Percentiles rank a stretch among this genome's conserved stretches.
Conservation (phyloP, 2,888 invertebrate species). For the Automeris io region DNA sequence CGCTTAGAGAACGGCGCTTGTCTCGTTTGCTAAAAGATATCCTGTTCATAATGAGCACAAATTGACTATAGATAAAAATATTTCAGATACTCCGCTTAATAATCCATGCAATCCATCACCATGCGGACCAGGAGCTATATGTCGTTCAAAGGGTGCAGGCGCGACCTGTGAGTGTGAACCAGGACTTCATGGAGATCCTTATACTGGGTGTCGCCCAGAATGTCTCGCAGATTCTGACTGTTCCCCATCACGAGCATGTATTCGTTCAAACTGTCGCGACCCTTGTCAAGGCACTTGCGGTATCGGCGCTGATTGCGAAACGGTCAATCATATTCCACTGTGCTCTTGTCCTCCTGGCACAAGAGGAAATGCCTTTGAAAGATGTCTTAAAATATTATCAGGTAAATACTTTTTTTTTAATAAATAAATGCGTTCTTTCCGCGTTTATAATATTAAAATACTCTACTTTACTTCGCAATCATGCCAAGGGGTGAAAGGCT, state of each 20-base stretch:
- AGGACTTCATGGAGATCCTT: constrained; percentile 85
- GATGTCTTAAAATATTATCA: constrained; percentile 68
- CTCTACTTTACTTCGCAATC: too few relatives aligned
- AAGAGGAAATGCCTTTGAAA: constrained; percentile 80
- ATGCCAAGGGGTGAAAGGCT: too few relatives aligned
- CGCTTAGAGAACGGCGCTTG: constrained; percentile 42
- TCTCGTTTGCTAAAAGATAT: constrained; percentile 11
- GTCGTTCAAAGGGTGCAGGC: constrained; percentile 81
- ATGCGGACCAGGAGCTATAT: constrained; percentile 89
- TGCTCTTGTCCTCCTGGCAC: constrained; percentile 85
- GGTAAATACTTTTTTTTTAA: too few relatives aligned
- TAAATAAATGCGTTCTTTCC: too few relatives aligned
- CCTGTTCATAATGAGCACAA: constrained; percentile 1
- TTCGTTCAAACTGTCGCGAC: constrained; percentile 88
- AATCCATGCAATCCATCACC: constrained; percentile 92
- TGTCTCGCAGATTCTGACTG: constrained; percentile 94
- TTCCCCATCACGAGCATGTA: constrained; percentile 87
- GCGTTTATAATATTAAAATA: too few relatives aligned
- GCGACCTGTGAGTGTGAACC: constrained; percentile 85
- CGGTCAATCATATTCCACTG: constrained; percentile 83
- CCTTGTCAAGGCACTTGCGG: constrained; percentile 91
- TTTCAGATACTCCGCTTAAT: constrained; percentile 60
- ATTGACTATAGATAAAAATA: constrained; percentile 12
- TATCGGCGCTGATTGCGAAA: constrained; percentile 86
- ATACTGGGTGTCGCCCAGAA: constrained; percentile 87